These are phyloP conservation scores for Triplophysa bombifrons DNA, from an alignment of 2,797 vertebrate genomes.

Conservation along the genomic window DNA sequence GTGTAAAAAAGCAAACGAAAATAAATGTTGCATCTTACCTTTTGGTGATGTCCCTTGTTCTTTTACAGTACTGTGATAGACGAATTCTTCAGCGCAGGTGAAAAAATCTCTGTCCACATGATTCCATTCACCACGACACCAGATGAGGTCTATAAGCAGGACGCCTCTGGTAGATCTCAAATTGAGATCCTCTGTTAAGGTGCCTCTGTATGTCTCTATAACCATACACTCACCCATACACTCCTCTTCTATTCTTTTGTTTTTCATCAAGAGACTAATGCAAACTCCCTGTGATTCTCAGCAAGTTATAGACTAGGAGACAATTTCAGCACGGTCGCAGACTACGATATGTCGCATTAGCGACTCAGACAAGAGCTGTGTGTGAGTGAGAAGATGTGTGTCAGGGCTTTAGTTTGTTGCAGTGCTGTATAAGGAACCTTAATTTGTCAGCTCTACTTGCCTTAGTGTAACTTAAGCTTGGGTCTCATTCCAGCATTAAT, in stretches of 20 bases:
- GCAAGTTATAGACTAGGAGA: constrained; percentile 4
- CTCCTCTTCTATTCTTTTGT: constrained; percentile 19
- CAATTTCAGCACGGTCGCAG: constrained; percentile 1
- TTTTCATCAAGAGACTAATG: constrained; percentile 28
- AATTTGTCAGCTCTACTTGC: constrained; percentile 75
- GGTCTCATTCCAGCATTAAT: constrained; percentile 61
- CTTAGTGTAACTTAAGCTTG: constrained; percentile 62
- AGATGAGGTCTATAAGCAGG: constrained; percentile 26
- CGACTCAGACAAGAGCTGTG: constrained; percentile 36
- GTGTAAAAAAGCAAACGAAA: neutral
- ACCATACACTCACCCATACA: constrained; percentile 34
- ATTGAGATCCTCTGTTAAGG: constrained; percentile 31
- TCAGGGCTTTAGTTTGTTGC: constrained; percentile 50
- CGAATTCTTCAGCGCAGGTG: constrained; percentile 8
- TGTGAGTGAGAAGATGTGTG: constrained; percentile 47
- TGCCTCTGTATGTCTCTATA: constrained; percentile 5
- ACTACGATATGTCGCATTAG: constrained; percentile 33
- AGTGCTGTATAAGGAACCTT: constrained; percentile 75
- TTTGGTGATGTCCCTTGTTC: constrained; percentile 1
- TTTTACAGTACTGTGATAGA: constrained; percentile 30
- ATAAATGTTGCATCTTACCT: constrained; percentile 40
- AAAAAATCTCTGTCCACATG: constrained; percentile 46
- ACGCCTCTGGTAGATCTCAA: constrained; percentile 1
- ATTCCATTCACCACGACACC: constrained; percentile 58
- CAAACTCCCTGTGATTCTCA: constrained; percentile 1